These are phyloP conservation scores for Diglossa cyanea DNA, from an alignment of 2,797 vertebrate species.

Conservation along the genomic window DNA sequence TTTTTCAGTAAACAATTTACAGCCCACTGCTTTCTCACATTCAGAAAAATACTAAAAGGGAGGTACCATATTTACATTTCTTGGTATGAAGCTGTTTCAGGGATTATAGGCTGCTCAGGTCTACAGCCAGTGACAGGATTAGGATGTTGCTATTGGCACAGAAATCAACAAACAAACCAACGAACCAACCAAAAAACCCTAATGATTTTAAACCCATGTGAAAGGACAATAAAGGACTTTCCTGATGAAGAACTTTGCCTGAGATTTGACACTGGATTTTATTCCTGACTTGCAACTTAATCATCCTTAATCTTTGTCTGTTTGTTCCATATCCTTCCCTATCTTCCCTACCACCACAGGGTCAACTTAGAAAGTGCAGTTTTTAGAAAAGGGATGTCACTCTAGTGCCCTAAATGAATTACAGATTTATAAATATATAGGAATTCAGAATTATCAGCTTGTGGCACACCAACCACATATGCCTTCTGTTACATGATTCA, in stretches of 20 bases:
- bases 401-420: not conserved
- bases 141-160: not conserved
- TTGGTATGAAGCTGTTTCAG: not conserved
- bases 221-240: not conserved
- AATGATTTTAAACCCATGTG: not conserved
- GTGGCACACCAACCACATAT: not conserved
- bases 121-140: not conserved
- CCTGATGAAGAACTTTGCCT: not conserved
- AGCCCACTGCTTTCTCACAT: not conserved
- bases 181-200: not conserved
- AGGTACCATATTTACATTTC: not conserved
- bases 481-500: not conserved
- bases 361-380: not conserved
- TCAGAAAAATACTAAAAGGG: not conserved
- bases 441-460: not conserved
- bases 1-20: not conserved
- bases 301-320: not conserved
- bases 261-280: not conserved
- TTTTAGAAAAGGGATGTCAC: not conserved
- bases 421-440: not conserved
- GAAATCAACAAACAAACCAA: not conserved
- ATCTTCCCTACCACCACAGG: not conserved
- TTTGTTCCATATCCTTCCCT: not conserved
- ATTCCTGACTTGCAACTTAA: not conserved
- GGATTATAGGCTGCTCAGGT: not conserved